Base-by-base conservation (phyloP, 1,140 invertebrate genomes). In the Drosophila serrata region DNA sequence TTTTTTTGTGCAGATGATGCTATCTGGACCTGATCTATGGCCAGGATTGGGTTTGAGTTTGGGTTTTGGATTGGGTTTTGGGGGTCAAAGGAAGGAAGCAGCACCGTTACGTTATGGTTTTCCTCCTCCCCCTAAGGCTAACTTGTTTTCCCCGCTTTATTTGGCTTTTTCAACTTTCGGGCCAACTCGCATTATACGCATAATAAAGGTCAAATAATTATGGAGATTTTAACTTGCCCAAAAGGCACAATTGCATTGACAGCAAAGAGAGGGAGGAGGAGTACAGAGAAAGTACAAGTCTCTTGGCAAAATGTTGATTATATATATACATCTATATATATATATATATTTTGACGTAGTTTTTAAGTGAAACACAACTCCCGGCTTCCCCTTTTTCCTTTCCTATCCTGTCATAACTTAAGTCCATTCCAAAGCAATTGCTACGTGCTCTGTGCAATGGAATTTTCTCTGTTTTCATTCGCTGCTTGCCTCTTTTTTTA, bases 361-460 rank as follows among this genome's bases (percentile, higher is more conserved):
- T 78, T 86, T 75, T 75, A 85, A 81, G 79, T 70, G 63, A 75
- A 70, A 70, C 63, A 39, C 51, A 37, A 15, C 46, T 29, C 65
- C 8, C 7, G 0, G 6, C 29, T 6, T 31, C 7, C 29, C 31
- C 31, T 11, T 3, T 11, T 2, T 9, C 11, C 11, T 3, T 9
- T 11, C 31, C 0, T 11, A 9, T 9, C 12, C 24, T 33, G 7
- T 35, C 58, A 57, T 78, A 67, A 53, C 56, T 53, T 72, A 48
- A 43, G 43, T 61, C 49, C 58, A 43, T 48, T 42, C 49, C 55
- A 57, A 40, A 55, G 63, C 58, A 75, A 62, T 70, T 76, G 79
- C 65, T 86, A 88, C 84, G 84, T 86, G 84, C 84, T 82, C 56
- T 63, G 67, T 82, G 82, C 79, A 88, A 72, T 88, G 75, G 56